phyloP scores from a whole-genome alignment of 2,113 vertebrate genomes.

The Oenanthe melanoleuca region DNA sequence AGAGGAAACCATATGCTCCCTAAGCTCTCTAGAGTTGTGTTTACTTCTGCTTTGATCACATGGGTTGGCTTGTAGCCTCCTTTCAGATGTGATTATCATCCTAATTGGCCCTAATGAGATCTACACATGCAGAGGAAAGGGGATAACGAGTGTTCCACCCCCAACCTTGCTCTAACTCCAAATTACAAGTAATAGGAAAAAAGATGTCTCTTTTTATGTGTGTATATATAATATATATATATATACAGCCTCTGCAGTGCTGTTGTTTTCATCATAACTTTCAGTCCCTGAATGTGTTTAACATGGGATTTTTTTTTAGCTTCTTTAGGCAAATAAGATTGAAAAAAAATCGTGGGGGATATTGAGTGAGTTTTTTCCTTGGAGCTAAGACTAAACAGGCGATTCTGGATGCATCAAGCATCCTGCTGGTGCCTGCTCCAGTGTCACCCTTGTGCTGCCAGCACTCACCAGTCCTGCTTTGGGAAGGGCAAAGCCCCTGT shows the following conservation, averaged over 20 bases:
- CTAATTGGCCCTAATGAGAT: conserved; percentile 43
- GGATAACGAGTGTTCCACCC: neutral
- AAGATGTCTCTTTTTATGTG: neutral
- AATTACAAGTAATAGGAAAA: neutral
- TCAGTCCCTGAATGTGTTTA: neutral
- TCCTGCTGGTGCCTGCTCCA: neutral
- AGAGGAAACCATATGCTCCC: neutral
- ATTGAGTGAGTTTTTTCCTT: neutral
- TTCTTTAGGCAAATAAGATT: neutral
- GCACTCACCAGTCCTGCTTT: neutral
- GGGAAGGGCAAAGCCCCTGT: neutral
- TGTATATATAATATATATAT: accelerated
- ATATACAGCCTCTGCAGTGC: accelerated
- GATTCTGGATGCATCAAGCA: neutral
- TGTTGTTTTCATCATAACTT: neutral
- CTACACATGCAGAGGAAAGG: conserved; percentile 6
- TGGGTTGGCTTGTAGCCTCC: conserved; percentile 11
- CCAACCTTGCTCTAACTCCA: neutral
- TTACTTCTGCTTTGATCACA: conserved; percentile 21
- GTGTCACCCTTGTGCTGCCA: neutral
- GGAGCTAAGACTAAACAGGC: neutral
- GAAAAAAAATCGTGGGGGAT: neutral
- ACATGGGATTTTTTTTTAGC: neutral
- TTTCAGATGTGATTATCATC: conserved; percentile 24
- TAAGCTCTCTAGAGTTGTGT: neutral